Evolutionary conservation across 2,888 invertebrate species (phyloP).

Genomic region (Pyrgus malvae): DNA sequence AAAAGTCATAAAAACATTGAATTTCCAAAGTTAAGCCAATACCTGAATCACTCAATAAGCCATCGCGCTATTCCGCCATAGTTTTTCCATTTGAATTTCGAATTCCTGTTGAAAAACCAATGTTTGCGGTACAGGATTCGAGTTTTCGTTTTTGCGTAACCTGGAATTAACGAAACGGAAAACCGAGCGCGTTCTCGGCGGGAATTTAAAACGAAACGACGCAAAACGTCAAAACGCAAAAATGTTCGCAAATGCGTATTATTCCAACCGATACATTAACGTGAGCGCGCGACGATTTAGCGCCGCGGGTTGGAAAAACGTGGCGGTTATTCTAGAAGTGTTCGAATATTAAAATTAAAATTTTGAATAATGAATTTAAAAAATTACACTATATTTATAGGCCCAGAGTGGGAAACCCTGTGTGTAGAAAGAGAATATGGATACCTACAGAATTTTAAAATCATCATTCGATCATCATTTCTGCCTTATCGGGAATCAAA

Average conservation of each 20-base stretch:
- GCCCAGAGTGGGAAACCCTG: too few relatives aligned
- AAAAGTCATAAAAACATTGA: not conserved
- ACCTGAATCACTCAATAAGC: constrained; percentile 20
- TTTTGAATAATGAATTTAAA: too few relatives aligned
- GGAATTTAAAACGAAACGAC: constrained; percentile 30
- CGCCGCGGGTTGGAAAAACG: constrained; percentile 58
- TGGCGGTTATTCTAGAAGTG: constrained; percentile 37
- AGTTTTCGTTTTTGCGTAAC: constrained; percentile 24
- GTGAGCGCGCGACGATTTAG: constrained; percentile 55
- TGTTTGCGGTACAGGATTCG: constrained; percentile 19
- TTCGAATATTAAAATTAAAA: not conserved
- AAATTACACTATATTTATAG: too few relatives aligned
- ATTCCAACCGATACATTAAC: constrained; percentile 66
- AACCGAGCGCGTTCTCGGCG: constrained; percentile 15
- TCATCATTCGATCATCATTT: too few relatives aligned
- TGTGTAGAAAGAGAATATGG: too few relatives aligned
- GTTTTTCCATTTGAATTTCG: constrained; percentile 19
- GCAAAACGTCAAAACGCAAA: constrained; percentile 25
- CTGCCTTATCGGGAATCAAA: too few relatives aligned
- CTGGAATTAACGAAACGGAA: constrained; percentile 26
- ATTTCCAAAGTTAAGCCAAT: constrained; percentile 8
- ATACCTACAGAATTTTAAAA: too few relatives aligned
- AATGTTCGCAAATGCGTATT: constrained; percentile 39
- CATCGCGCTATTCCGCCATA: constrained; percentile 14
- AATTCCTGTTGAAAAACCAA: constrained; percentile 17